Evolutionary conservation across 2,888 invertebrate genomes (phyloP), one percentile per base, ranked within the genome.

Genomic region (Standfussiana lucernea): DNA sequence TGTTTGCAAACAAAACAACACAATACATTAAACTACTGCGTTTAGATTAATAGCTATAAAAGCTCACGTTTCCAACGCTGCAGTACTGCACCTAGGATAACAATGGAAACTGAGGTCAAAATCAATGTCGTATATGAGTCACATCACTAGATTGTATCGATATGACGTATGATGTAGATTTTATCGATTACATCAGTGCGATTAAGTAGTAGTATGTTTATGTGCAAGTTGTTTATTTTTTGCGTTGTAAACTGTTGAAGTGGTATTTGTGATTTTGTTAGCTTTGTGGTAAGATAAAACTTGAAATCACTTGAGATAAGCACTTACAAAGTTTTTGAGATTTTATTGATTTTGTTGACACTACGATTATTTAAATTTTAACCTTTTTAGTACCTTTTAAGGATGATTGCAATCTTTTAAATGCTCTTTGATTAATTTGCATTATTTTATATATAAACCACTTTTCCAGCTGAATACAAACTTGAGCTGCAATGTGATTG

Each of bases 101-200:
- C 85, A 76, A 79, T 80, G 62, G 72, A 76, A 59, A 15, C 40
- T 70, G 73, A 87, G 88, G 86, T 87, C 85, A 85, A 88, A 88
- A 88, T 84, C 87, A 88, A 88, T 86, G 88, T 87, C 87, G 74
- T 10, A 53, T 18, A 71, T 88, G 86, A 86, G 66, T 88, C 88
- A 88, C 82, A 80, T 72, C 74, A 80, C 70, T 83, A 78, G 62
- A 71, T 68, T n/a, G 47, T 59, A 72, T 75, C 77, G 71, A 82
- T 69, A 71, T 86, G 84, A 84, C 82, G 74, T 80, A 83, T 77
- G 42, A 45, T 73, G 79, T 71, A 37, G 61, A 82, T 83, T 87
- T 82, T 75, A 86, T 84, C 83, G 86, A 86, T 88, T 88, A 80
- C 88, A 86, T 88, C 88, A 88, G 62, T 72, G 66, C 65, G 73